These are phyloP conservation scores for Erythrolamprus reginae DNA, from an alignment of 2,113 vertebrate species.

Conservation along the genomic window DNA sequence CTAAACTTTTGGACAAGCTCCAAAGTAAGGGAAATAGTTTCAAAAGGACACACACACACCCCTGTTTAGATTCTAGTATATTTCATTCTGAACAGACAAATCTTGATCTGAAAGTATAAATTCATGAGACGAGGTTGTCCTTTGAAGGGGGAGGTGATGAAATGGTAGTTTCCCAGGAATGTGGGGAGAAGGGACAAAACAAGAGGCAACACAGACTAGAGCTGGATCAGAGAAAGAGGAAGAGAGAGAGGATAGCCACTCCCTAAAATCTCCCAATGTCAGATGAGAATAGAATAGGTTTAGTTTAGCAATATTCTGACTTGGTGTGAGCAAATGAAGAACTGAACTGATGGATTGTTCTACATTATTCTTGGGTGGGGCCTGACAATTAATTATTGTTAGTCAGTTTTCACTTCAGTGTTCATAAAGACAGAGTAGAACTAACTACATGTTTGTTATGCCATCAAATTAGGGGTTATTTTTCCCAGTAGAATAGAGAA, in stretches of 20 bases:
- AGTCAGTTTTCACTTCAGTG: background rate
- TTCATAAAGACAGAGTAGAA: background rate
- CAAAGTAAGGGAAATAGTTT: slow-evolving; percentile 82
- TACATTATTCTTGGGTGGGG: background rate
- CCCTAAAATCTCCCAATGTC: background rate
- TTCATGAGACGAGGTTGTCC: background rate
- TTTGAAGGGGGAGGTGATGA: background rate
- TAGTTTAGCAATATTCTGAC: background rate
- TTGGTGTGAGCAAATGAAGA: background rate
- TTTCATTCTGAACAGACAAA: background rate
- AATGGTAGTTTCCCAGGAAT: background rate
- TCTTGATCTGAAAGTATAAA: background rate
- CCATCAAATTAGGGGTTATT: background rate
- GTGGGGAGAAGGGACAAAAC: background rate
- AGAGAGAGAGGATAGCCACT: background rate
- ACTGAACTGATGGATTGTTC: background rate
- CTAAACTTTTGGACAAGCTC: slow-evolving; percentile 92
- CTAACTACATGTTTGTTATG: background rate
- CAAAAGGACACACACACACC: slow-evolving; percentile 17
- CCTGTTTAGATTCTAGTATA: background rate
- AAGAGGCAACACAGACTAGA: background rate
- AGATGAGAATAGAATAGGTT: background rate
- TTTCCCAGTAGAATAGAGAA: background rate
- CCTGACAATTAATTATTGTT: background rate
- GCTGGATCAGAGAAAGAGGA: background rate